These are phyloP conservation scores for Protomyctophum bolini DNA, from an alignment of 2,113 vertebrate genomes.

Conservation along the genomic window DNA sequence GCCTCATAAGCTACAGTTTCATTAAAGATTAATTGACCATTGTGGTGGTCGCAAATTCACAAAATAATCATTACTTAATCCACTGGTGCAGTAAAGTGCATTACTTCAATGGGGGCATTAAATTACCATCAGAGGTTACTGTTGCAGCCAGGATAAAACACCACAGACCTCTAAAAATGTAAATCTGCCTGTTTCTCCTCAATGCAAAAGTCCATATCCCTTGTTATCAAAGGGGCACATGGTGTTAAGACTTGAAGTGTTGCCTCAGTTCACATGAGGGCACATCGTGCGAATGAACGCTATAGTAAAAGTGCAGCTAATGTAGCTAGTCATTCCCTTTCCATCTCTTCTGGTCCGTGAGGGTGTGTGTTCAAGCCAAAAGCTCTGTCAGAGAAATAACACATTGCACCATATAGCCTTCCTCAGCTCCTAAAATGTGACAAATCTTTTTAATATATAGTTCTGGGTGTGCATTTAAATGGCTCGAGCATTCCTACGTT, in stretches of 20 bases:
- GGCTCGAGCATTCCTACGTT: slow-evolving; percentile 52
- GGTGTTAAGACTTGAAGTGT: slow-evolving; percentile 51
- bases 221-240: slow-evolving; percentile 27
- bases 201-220: slow-evolving; percentile 32
- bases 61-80: slow-evolving; percentile 82
- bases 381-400: slow-evolving; percentile 50
- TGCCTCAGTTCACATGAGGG: slow-evolving; percentile 40
- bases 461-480: slow-evolving; percentile 60
- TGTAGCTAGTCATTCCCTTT: slow-evolving; percentile 62
- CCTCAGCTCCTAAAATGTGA: slow-evolving; percentile 50
- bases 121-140: slow-evolving; percentile 68
- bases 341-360: slow-evolving; percentile 47
- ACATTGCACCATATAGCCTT: slow-evolving; percentile 52
- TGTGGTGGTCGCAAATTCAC: slow-evolving; percentile 75
- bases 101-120: slow-evolving; percentile 68
- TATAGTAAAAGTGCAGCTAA: slow-evolving; percentile 53
- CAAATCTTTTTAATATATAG: slow-evolving; percentile 59
- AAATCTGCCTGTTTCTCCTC: slow-evolving; percentile 51
- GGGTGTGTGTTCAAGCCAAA: slow-evolving; percentile 30
- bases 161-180: slow-evolving; percentile 61
- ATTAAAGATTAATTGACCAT: slow-evolving; percentile 82
- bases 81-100: slow-evolving; percentile 74
- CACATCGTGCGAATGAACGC: slow-evolving; percentile 4
- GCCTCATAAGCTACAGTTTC: slow-evolving; percentile 78
- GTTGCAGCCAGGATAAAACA: slow-evolving; percentile 55